phyloP scores from a whole-genome alignment of 2,113 vertebrate genomes.

The Eleginops maclovinus region DNA sequence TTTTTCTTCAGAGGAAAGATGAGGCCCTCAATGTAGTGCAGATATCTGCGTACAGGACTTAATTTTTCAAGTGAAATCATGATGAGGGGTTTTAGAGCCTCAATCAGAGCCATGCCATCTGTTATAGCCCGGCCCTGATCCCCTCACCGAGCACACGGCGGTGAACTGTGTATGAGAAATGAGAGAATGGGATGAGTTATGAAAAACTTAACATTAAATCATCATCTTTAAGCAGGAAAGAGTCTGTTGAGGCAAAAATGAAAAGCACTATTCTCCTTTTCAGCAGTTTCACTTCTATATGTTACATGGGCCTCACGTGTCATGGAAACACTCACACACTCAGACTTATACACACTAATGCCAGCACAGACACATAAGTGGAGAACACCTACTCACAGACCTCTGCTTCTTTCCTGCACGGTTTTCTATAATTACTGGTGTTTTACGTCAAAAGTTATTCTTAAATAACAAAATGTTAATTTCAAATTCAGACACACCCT shows the following conservation, averaged over 20 bases:
- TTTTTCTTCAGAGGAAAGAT: background rate
- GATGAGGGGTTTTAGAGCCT: constrained; percentile 44
- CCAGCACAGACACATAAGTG: background rate
- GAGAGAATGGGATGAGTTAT: background rate
- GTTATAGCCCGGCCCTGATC: constrained; percentile 33
- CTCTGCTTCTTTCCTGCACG: constrained; percentile 22
- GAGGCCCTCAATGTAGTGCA: background rate
- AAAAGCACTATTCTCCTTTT: background rate
- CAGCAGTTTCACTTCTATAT: constrained; percentile 61
- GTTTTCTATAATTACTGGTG: constrained; percentile 9
- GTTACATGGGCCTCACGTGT: constrained; percentile 34
- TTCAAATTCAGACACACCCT: background rate
- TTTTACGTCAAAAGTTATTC: background rate
- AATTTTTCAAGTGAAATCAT: constrained; percentile 40
- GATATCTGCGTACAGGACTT: constrained; percentile 41
- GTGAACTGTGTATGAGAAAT: constrained; percentile 13
- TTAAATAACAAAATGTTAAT: background rate
- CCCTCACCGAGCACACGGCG: constrained; percentile 9
- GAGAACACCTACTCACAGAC: background rate
- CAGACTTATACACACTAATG: background rate
- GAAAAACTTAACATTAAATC: background rate
- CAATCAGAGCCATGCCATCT: constrained; percentile 61
- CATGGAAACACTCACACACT: background rate
- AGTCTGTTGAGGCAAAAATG: background rate
- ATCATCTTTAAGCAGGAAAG: constrained; percentile 8